Evolutionary conservation across 2,797 vertebrate species (phyloP).

Genomic region (Okamejei kenojei): DNA sequence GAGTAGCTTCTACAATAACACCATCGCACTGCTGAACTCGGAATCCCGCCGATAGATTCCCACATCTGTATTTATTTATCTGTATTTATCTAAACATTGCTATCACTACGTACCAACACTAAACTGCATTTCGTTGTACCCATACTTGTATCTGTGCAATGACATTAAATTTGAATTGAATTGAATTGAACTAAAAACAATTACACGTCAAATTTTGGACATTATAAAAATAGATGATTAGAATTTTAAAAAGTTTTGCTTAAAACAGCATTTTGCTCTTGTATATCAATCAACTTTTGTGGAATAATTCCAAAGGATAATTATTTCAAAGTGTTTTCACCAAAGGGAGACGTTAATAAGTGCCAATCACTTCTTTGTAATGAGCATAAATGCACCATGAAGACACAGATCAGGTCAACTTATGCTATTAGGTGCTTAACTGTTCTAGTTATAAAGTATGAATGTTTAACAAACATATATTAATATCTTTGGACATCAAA

Average conservation of each 20-base stretch:
- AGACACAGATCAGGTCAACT: background rate
- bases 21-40: too few species aligned
- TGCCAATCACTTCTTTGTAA: background rate
- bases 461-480: background rate
- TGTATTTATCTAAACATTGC: too few species aligned
- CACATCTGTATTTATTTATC: too few species aligned
- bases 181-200: background rate
- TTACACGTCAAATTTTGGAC: background rate
- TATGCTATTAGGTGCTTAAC: background rate
- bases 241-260: background rate
- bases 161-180: too few species aligned
- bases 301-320: background rate
- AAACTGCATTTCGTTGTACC: too few species aligned
- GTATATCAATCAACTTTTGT: background rate
- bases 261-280: background rate
- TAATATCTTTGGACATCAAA: background rate
- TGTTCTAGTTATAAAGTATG: background rate
- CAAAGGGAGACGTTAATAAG: background rate
- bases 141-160: too few species aligned
- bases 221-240: background rate
- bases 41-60: too few species aligned
- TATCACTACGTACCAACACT: too few species aligned
- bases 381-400: background rate
- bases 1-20: too few species aligned
- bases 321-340: background rate